phyloP scores from a whole-genome alignment of 2,797 vertebrate species.

The Labroides dimidiatus region DNA sequence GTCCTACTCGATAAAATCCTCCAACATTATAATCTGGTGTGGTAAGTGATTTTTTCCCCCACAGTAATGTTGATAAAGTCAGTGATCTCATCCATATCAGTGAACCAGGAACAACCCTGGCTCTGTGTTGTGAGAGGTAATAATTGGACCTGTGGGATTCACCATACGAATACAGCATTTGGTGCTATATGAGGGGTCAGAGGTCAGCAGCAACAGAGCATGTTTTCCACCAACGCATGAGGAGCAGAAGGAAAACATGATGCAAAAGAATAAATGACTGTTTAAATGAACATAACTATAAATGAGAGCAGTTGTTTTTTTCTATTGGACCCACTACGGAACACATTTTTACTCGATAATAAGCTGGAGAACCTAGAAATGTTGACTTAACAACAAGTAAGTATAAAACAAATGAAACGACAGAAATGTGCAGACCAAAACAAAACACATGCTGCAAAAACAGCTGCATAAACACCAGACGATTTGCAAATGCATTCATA shows the following conservation, averaged over 20 bases:
- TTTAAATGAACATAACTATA: conserved; percentile 26
- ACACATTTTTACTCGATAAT: conserved; percentile 7
- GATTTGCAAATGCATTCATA: too few species aligned
- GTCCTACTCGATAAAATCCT: conserved; percentile 2
- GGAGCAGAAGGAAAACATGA: conserved; percentile 16
- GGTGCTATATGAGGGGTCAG: conserved; percentile 43
- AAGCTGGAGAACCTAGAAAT: too few species aligned
- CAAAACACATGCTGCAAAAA: too few species aligned
- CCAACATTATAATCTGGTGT: not conserved
- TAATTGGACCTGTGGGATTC: conserved; percentile 57
- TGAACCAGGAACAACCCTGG: conserved; percentile 23
- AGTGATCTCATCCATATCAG: conserved; percentile 32
- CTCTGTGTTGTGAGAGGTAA: conserved; percentile 38
- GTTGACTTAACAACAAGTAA: too few species aligned
- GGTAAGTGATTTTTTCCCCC: conserved; percentile 29
- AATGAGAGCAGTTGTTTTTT: conserved; percentile 19
- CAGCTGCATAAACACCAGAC: too few species aligned
- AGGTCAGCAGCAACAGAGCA: conserved; percentile 42
- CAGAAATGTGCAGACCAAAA: too few species aligned
- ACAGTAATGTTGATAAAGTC: conserved; percentile 33
- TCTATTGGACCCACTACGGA: not conserved
- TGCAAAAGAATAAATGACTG: conserved; percentile 1
- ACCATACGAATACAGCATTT: conserved; percentile 25
- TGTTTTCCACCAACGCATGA: conserved; percentile 51
- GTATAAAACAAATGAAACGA: too few species aligned